Base-by-base conservation (phyloP, 1,140 invertebrate species). In the Thaumetopoea pityocampa region DNA sequence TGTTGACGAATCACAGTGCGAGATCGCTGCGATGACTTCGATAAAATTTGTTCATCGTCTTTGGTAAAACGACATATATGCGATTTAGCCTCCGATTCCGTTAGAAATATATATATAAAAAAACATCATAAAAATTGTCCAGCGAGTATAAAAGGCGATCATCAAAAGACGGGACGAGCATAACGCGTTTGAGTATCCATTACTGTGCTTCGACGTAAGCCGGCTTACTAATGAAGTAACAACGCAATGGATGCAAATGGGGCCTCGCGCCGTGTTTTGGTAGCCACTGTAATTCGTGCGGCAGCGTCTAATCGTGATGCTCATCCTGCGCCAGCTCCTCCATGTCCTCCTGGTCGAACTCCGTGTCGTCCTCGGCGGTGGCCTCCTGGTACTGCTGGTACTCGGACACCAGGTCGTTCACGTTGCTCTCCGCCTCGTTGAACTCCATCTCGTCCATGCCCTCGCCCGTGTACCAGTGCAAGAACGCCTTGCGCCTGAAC, bases 321-420 rank as follows among this genome's bases (percentile, higher is more conserved):
- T 81, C 71, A 32, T 81, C 74, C 17, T 70, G 69, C 1, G 66
- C 72, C 16, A 73, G 58, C 62, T 85, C 83, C 57, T 81, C 71
- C 67, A 83, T 70, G 22, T 85, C 79, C 30, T 79, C 70, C 40
- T 79, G 73, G 40, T 90, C 90, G 66, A 90, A 90, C 69, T 91
- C 90, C 24, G 87, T 87, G 63, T 91, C 90, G 55, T 91, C 90
- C 37, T 91, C 90, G 26, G 89, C 88, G 9, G 89, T 89, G 5
- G 89, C 90, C 63, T 91, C 94, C 73, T 96, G 94, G 87, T 96
- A 96, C 81, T 96, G 94, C 81, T 96, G 95, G 76, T 96, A 96
- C 92, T 79, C 71, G 1, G 73, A 80, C 16, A 80, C 73, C 66
- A 81, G 54, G 42, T 80, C 76, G 45, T 76, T 78, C 3, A 80